phyloP scores from a whole-genome alignment of 1,140 invertebrate species.

The Zaprionus ornatus region DNA sequence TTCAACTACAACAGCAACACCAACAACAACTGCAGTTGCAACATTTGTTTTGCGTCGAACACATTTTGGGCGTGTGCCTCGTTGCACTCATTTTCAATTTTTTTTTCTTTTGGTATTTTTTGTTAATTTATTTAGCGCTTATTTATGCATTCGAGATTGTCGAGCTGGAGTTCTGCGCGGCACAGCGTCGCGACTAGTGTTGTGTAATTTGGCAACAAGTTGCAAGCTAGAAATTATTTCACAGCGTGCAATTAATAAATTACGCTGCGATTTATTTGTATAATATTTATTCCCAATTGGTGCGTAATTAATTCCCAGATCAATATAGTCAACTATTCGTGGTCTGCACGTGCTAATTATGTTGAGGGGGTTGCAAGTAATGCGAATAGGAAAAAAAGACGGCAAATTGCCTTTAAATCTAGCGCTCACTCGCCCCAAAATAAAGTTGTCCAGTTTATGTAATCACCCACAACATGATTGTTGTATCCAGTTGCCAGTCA shows the following conservation, averaged over 20 bases:
- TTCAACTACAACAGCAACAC: constrained; percentile 22
- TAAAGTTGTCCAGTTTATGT: constrained; percentile 75
- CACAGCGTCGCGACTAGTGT: constrained; percentile 26
- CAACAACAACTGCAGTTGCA: constrained; percentile 27
- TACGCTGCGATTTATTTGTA: constrained; percentile 56
- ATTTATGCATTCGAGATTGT: constrained; percentile 23
- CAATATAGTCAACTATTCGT: neutral
- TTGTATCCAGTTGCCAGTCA: constrained; percentile 41
- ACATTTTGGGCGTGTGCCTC: constrained; percentile 67
- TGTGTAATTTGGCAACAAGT: constrained; percentile 51
- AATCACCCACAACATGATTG: constrained; percentile 80
- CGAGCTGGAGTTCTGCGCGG: constrained; percentile 54
- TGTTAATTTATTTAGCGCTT: constrained; percentile 51
- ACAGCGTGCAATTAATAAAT: constrained; percentile 71
- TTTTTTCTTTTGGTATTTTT: constrained; percentile 37
- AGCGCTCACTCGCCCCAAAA: constrained; percentile 48
- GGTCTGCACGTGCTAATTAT: constrained; percentile 27
- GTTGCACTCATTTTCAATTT: constrained; percentile 26
- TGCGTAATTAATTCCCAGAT: constrained; percentile 11
- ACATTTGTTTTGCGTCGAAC: constrained; percentile 19
- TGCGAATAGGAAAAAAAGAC: constrained; percentile 37
- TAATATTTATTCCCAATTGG: constrained; percentile 40
- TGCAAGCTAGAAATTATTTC: constrained; percentile 52
- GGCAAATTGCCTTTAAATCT: constrained; percentile 73
- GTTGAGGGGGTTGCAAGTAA: neutral